These are phyloP conservation scores for Cheilinus undulatus DNA, from an alignment of 2,113 vertebrate genomes.

Conservation along the genomic window DNA sequence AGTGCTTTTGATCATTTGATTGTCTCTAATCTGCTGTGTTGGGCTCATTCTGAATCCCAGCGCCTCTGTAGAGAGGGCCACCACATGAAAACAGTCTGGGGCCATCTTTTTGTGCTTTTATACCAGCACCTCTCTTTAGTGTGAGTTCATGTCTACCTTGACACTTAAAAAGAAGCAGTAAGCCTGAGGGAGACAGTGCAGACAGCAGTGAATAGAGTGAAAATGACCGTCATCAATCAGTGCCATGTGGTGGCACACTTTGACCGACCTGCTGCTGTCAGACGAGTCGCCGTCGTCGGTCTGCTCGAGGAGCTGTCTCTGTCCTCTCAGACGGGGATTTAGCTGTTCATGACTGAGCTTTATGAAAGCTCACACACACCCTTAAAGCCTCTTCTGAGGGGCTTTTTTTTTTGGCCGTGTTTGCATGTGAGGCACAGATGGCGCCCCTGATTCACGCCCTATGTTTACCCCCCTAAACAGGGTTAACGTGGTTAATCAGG, in stretches of 20 bases:
- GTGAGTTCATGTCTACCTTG: slow-evolving; percentile 1
- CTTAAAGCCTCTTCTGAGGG: slow-evolving; percentile 45
- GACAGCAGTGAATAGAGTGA: not conserved
- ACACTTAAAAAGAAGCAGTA: not conserved
- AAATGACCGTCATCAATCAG: slow-evolving; percentile 35
- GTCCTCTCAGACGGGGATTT: slow-evolving; percentile 52
- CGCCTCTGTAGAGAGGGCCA: not conserved
- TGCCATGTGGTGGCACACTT: slow-evolving; percentile 35
- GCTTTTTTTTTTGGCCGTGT: slow-evolving; percentile 58
- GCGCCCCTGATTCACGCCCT: slow-evolving; percentile 44
- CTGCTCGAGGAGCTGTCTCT: slow-evolving; percentile 21
- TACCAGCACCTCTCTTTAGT: not conserved
- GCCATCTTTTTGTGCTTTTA: not conserved
- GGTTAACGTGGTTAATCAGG: slow-evolving; percentile 35
- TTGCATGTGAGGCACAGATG: slow-evolving; percentile 68
- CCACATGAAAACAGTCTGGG: not conserved
- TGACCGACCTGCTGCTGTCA: slow-evolving; percentile 24
- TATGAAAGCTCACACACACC: slow-evolving; percentile 43
- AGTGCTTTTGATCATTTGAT: slow-evolving; percentile 32
- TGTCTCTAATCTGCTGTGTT: slow-evolving; percentile 21
- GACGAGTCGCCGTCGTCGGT: not conserved
- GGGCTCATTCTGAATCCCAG: slow-evolving; percentile 6
- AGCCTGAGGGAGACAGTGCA: not conserved
- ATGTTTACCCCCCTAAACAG: slow-evolving; percentile 36
- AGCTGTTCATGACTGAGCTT: slow-evolving; percentile 43